Evolutionary conservation across 2,888 invertebrate species (phyloP).

Genomic region (Lutraria lutraria): DNA sequence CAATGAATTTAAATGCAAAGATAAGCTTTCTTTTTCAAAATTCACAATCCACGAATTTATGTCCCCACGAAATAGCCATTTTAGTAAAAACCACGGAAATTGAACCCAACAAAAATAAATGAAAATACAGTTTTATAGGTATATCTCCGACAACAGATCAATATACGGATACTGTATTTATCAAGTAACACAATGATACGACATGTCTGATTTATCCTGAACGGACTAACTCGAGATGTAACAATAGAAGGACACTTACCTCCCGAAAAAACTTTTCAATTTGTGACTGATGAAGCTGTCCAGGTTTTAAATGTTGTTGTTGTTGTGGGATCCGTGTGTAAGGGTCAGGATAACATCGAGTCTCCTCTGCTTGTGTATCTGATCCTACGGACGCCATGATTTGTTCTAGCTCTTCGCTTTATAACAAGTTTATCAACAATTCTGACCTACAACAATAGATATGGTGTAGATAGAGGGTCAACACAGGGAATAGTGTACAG

Average conservation of each 20-base stretch:
- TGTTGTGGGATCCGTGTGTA: constrained; percentile 76
- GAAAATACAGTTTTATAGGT: too few relatives aligned
- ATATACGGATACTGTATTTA: not conserved
- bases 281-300: constrained; percentile 78
- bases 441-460: not conserved
- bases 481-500: not conserved
- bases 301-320: constrained; percentile 73
- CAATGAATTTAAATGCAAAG: too few relatives aligned
- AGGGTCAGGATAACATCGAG: constrained; percentile 52
- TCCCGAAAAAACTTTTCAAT: constrained; percentile 79
- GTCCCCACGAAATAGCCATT: too few relatives aligned
- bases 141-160: too few relatives aligned
- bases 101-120: too few relatives aligned
- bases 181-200: not conserved
- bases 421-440: not conserved
- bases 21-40: too few relatives aligned
- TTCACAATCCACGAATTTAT: too few relatives aligned
- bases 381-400: constrained; percentile 22
- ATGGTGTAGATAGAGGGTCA: not conserved
- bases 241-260: constrained; percentile 62
- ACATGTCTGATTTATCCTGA: not conserved
- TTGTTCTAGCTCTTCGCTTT: not conserved
- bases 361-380: not conserved
- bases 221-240: not conserved
- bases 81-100: too few relatives aligned